These are phyloP conservation scores for Caenorhabditis sulstoni DNA, from an alignment of 2,888 invertebrate genomes.

Conservation along the genomic window DNA sequence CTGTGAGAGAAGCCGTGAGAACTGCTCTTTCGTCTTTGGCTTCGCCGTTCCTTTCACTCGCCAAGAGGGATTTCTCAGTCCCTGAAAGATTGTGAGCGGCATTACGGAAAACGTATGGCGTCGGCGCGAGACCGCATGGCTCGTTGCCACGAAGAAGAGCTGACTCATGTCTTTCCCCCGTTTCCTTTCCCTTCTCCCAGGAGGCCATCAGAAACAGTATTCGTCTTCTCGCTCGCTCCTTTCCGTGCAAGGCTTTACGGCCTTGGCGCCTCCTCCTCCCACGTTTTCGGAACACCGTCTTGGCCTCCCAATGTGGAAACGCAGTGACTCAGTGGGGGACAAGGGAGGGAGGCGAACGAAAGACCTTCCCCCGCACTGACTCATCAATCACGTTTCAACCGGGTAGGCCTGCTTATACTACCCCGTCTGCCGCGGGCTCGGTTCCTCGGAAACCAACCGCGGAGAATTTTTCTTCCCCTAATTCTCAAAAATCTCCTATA, in stretches of 20 bases:
- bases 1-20: no score
- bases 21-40: no score
- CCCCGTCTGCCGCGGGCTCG: not conserved
- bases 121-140: no score
- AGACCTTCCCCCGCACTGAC: slow-evolving; percentile 11
- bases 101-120: no score
- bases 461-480: not conserved
- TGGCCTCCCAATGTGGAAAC: slow-evolving; percentile 17
- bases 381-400: slow-evolving; percentile 12
- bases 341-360: slow-evolving; percentile 1
- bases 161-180: slow-evolving; percentile 8
- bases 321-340: slow-evolving; percentile 30
- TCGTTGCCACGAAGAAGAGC: not conserved
- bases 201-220: slow-evolving; percentile 10
- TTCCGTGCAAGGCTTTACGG: slow-evolving; percentile 32
- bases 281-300: slow-evolving; percentile 20
- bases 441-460: slow-evolving; percentile 7
- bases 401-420: not conserved
- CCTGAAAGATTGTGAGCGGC: no score
- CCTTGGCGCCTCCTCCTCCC: slow-evolving; percentile 27
- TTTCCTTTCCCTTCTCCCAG: not conserved
- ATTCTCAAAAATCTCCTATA: no score
- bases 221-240: slow-evolving; percentile 5
- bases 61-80: no score
- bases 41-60: no score